Evolutionary conservation across 2,888 invertebrate genomes (phyloP).

Genomic region (Athalia rosae): DNA sequence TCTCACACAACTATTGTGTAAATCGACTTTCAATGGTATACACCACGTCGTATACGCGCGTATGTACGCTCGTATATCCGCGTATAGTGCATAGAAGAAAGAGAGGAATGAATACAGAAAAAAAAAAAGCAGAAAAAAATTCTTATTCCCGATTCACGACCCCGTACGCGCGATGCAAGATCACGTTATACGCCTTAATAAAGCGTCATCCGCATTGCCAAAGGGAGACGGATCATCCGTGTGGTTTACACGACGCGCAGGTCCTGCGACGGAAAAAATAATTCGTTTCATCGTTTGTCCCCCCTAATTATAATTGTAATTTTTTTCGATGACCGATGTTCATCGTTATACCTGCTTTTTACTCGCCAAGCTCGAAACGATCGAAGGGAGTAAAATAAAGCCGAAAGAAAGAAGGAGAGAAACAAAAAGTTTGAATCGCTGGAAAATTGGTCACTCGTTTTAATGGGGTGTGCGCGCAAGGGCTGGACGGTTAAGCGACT

Average conservation of each 20-base stretch:
- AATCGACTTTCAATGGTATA: slow-evolving; percentile 16
- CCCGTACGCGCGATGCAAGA: slow-evolving; percentile 3
- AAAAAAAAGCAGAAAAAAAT: slow-evolving; percentile 26
- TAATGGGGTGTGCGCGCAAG: slow-evolving; percentile 20
- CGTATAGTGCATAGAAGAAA: too few relatives aligned
- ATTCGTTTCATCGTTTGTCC: slow-evolving; percentile 57
- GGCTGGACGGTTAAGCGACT: background rate
- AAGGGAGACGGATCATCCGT: background rate
- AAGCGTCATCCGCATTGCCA: background rate
- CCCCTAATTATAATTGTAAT: slow-evolving; percentile 64
- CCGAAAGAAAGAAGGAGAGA: too few relatives aligned
- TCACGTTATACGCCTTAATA: slow-evolving; percentile 47
- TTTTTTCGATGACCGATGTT: background rate
- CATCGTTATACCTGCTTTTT: too few relatives aligned
- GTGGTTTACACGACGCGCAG: slow-evolving; percentile 40
- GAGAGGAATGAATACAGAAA: background rate
- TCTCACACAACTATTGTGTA: slow-evolving; percentile 19
- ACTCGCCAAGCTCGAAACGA: slow-evolving; percentile 1
- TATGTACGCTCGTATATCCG: too few relatives aligned
- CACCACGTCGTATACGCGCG: too few relatives aligned
- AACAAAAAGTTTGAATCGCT: slow-evolving; percentile 35
- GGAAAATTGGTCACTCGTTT: slow-evolving; percentile 42
- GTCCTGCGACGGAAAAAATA: slow-evolving; percentile 61
- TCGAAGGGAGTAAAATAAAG: background rate
- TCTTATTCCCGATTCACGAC: slow-evolving; percentile 39